A percentile compares a stretch with the other conserved stretches of the same genome.
phyloP scores from a whole-genome alignment of 2,888 invertebrate genomes.

The Epicampocera succincta region DNA sequence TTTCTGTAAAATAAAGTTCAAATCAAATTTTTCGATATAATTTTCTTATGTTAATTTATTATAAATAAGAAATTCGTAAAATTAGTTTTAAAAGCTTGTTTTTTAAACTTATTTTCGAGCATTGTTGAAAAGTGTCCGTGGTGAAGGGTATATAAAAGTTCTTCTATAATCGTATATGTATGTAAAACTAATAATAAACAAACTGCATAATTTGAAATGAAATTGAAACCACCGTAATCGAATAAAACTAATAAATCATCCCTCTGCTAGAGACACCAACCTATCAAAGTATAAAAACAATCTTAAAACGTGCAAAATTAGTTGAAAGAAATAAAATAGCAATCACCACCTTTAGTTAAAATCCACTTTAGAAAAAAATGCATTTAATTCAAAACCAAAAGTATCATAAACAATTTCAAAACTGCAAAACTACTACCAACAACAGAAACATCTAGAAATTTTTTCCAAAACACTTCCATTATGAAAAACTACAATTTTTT shows the following conservation, averaged over 20 bases:
- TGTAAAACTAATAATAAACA: too few relatives aligned
- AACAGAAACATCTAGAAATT: conserved; percentile 5
- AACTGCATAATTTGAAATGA: background rate
- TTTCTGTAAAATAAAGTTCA: too few relatives aligned
- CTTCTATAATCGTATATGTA: too few relatives aligned
- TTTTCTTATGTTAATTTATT: too few relatives aligned
- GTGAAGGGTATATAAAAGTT: conserved; percentile 8
- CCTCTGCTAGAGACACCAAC: background rate
- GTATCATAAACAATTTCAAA: conserved; percentile 2
- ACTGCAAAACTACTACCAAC: background rate
- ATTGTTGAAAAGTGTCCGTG: background rate
- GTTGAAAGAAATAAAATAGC: conserved; percentile 5
- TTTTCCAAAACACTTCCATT: conserved; percentile 36
- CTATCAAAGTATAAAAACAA: conserved; percentile 3
- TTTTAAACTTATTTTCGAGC: too few relatives aligned
- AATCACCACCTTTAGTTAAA: conserved; percentile 10
- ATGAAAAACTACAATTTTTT: conserved; percentile 6
- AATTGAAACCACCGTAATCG: background rate
- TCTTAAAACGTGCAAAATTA: background rate
- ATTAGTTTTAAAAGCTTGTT: too few relatives aligned
- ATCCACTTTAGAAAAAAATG: conserved; percentile 26
- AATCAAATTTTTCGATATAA: too few relatives aligned
- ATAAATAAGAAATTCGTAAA: too few relatives aligned
- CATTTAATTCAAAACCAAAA: conserved; percentile 4
- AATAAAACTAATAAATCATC: background rate